Percentiles rank a stretch among this genome's conserved stretches.
Conservation (phyloP, 2,888 invertebrate genomes). For the Deilephila porcellus region DNA sequence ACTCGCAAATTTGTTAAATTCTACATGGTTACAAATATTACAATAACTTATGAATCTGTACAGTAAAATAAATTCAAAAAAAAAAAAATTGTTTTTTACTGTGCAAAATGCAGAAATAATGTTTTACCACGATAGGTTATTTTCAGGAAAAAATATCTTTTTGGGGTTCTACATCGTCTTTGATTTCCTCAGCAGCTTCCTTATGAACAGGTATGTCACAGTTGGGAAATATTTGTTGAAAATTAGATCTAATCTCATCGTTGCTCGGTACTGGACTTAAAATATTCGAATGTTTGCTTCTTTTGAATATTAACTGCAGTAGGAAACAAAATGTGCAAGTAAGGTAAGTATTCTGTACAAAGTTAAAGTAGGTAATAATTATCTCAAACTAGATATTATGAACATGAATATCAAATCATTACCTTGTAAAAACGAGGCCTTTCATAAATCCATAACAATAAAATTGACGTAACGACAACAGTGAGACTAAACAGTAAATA, state of each 20-base stretch:
- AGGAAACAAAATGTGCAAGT: background rate
- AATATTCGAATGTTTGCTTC: constrained; percentile 62
- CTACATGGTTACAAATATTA: constrained; percentile 3
- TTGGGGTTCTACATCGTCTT: constrained; percentile 28
- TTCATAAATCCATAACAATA: constrained; percentile 68
- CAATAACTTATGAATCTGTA: constrained; percentile 4
- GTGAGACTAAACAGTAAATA: constrained; percentile 65
- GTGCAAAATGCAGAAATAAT: background rate
- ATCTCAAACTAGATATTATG: too few relatives aligned
- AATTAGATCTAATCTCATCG: constrained; percentile 43
- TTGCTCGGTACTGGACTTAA: constrained; percentile 52
- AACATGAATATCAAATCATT: constrained; percentile 16
- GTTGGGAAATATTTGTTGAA: constrained; percentile 34
- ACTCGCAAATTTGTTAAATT: background rate
- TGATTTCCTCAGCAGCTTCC: constrained; percentile 22
- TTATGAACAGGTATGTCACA: constrained; percentile 12
- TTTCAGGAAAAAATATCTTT: constrained; percentile 12
- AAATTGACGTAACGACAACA: constrained; percentile 56
- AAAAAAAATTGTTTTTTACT: background rate
- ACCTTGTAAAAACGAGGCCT: constrained; percentile 70
- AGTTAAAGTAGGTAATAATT: too few relatives aligned
- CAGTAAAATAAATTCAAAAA: background rate
- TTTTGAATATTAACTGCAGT: constrained; percentile 66
- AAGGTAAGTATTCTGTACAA: background rate
- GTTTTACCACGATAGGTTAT: background rate